Evolutionary conservation across 2,113 vertebrate species (phyloP), one percentile per base, ranked within the genome.

Genomic region (Phaethon lepturus): DNA sequence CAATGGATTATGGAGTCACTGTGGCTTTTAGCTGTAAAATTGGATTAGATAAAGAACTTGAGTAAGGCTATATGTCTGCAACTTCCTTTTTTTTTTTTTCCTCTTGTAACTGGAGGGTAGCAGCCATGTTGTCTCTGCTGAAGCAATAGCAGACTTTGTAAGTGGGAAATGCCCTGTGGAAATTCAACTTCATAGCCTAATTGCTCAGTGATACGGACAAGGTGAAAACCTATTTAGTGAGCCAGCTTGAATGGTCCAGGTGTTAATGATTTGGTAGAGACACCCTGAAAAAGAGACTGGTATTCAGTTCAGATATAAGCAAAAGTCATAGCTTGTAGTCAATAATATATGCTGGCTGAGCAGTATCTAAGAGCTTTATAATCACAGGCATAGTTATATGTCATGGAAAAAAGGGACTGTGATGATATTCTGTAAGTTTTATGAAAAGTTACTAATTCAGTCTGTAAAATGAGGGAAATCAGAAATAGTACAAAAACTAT

Each of bases 11-110:
- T 14, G 35, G n/a, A 86, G 62, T 5, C 31, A 55, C 72, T 29
- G 71, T 58, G 44, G 68, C 80, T 91, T 64, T 40, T 76, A 90
- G 74, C 91, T 94, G 58, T 92, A 90, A 90, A 97, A 97, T 16
- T 93, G 79, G 90, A 92, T 95, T 94, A 97, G 68, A 88, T 80
- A 44, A 91, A 86, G 84, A 88, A 74, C 59, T 26, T 63, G 28
- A 91, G 29, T 71, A 86, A 92, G 56, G 50, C 47, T 86, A 2
- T 42, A 28, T 45, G 71, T 29, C 44, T 82, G 55, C 72, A 58
- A 28, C 9, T 63, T 40, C 12, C 16, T 49, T 64, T 58, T 23
- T 25, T 18, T 18, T n/a, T 44, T 47, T 58, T 56, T 56, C n/a
- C 69, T 52, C 15, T 52, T 47, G 17, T 77, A 87, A 49, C 40